Conservation (phyloP, 1,140 invertebrate genomes). For the Brachionus sp. region DNA sequence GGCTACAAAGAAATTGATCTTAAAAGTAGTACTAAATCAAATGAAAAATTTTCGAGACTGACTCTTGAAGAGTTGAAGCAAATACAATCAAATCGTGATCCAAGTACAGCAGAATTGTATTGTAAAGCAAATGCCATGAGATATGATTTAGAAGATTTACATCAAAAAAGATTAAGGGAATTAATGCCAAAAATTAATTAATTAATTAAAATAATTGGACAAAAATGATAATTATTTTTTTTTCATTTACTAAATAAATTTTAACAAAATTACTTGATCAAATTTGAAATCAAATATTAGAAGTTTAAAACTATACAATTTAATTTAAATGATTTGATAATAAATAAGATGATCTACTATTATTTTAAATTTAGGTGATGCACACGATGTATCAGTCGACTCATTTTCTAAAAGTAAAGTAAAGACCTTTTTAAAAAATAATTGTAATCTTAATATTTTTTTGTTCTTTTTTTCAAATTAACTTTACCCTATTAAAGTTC, state of each 20-base stretch:
- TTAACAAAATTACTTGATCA: background rate
- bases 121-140: constrained; percentile 23
- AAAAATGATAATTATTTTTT: too few species aligned
- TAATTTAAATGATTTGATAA: background rate
- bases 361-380: too few species aligned
- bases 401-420: too few species aligned
- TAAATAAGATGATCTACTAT: background rate
- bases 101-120: background rate
- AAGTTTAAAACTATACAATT: too few species aligned
- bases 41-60: background rate
- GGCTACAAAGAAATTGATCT: background rate
- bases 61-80: constrained; percentile 5
- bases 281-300: too few species aligned
- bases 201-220: too few species aligned
- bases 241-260: background rate
- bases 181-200: constrained; percentile 42
- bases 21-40: background rate
- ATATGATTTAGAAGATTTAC: constrained; percentile 30
- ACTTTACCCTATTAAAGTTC: too few species aligned
- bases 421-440: too few species aligned
- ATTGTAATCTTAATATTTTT: too few species aligned
- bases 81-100: constrained; percentile 11
- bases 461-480: too few species aligned
- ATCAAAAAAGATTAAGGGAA: constrained; percentile 35
- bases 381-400: too few species aligned